Evolutionary conservation across 2,797 vertebrate genomes (phyloP).

Genomic region (Spatula versicolor): DNA sequence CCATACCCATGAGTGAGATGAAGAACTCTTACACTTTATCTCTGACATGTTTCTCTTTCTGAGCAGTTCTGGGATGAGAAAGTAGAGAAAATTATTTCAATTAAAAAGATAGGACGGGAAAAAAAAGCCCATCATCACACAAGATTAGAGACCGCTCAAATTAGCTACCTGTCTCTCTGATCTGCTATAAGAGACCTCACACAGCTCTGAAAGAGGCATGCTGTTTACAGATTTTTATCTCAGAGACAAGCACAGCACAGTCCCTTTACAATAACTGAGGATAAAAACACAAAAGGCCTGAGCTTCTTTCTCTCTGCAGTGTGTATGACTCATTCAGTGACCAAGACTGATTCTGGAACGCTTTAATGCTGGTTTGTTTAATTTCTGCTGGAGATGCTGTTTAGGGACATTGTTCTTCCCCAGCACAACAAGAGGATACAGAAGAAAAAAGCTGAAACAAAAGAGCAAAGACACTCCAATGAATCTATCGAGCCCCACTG

Average conservation of each 20-base stretch:
- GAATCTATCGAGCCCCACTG: not conserved
- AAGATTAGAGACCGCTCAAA: not conserved
- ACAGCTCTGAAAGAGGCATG: not conserved
- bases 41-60: not conserved
- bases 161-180: not conserved
- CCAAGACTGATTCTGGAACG: not conserved
- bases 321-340: constrained; percentile 59
- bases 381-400: constrained; percentile 42
- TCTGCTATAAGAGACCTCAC: not conserved
- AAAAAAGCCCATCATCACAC: not conserved
- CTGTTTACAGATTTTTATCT: constrained; percentile 50
- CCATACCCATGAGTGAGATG: not conserved
- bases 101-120: not conserved
- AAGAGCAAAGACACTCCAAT: not conserved
- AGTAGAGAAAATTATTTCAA: not conserved
- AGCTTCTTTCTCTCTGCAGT: not conserved
- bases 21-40: not conserved
- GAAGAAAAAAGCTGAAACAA: not conserved
- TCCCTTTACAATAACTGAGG: not conserved
- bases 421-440: not conserved
- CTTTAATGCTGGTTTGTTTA: constrained; percentile 18
- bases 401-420: constrained; percentile 17
- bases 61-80: not conserved
- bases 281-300: not conserved
- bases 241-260: not conserved